A percentile compares a stretch with the other conserved stretches of the same genome.
Evolutionary conservation across 2,888 invertebrate species (phyloP).

Genomic region (Andrena haemorrhoa): DNA sequence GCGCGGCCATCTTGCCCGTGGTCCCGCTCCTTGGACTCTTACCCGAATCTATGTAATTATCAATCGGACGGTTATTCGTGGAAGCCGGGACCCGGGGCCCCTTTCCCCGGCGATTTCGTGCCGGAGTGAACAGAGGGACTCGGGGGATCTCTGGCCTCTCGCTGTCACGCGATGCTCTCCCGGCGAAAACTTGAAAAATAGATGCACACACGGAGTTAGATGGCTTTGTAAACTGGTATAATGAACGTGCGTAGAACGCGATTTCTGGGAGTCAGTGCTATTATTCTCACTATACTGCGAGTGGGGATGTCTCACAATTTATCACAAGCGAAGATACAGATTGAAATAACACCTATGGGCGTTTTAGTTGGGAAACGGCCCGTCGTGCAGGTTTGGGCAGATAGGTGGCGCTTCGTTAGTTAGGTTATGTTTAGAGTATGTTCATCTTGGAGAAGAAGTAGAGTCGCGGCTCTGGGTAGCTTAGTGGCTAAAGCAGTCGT

Average conservation of each 20-base stretch:
- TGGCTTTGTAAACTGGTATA: background rate
- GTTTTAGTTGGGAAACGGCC: too few relatives aligned
- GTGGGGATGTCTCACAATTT: too few relatives aligned
- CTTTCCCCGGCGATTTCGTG: slow-evolving; percentile 13
- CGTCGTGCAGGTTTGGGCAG: too few relatives aligned
- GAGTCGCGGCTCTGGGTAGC: too few relatives aligned
- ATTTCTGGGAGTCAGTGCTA: too few relatives aligned
- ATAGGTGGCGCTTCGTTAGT: too few relatives aligned
- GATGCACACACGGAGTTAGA: background rate
- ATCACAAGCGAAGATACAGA: too few relatives aligned
- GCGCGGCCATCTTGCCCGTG: slow-evolving; percentile 66
- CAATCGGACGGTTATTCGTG: slow-evolving; percentile 47
- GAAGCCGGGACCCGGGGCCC: slow-evolving; percentile 18
- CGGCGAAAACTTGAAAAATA: background rate
- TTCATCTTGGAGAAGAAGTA: too few relatives aligned
- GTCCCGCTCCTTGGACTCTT: slow-evolving; percentile 48
- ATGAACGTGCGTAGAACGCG: background rate
- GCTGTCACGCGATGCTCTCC: slow-evolving; percentile 18
- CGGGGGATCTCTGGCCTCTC: background rate
- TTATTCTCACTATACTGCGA: too few relatives aligned
- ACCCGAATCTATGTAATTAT: slow-evolving; percentile 68
- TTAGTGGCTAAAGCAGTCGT: too few relatives aligned
- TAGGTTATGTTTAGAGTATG: too few relatives aligned
- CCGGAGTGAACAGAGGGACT: slow-evolving; percentile 3
- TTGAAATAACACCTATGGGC: too few relatives aligned